Percentiles rank a stretch among this genome's conserved stretches.
These are phyloP conservation scores for Enteromius afrohamiltoni DNA, from an alignment of 2,797 vertebrate genomes.

Conservation along the genomic window DNA sequence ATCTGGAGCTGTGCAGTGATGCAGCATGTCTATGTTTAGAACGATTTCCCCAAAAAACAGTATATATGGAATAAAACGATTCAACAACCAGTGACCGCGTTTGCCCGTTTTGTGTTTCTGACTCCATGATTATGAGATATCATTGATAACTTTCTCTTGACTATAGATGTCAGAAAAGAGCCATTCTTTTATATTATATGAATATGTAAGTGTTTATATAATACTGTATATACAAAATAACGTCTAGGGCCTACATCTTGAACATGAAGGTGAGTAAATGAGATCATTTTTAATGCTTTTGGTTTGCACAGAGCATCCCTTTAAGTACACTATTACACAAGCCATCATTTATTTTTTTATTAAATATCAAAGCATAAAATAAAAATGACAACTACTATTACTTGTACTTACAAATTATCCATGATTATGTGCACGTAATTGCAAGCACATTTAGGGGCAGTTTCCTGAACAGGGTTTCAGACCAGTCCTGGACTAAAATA, in stretches of 20 bases:
- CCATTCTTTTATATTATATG: neutral
- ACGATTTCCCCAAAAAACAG: constrained; percentile 63
- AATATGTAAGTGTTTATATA: neutral
- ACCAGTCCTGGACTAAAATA: no score
- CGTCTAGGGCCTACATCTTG: neutral
- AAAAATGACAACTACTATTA: no score
- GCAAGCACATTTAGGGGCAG: no score
- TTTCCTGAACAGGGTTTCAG: no score
- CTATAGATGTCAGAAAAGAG: neutral
- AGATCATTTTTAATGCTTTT: neutral
- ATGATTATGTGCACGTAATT: no score
- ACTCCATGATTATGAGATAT: neutral
- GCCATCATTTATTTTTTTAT: no score
- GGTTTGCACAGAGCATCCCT: neutral
- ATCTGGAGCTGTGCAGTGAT: constrained; percentile 74
- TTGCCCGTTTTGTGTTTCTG: neutral
- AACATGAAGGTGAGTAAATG: neutral
- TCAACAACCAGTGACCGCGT: constrained; percentile 3
- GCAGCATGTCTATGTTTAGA: constrained; percentile 81
- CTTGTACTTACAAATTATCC: no score
- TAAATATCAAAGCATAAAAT: no score
- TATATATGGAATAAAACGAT: constrained; percentile 18
- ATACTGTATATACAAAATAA: neutral
- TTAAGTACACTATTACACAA: neutral
- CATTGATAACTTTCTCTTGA: no score